phyloP scores from a whole-genome alignment of 1,140 invertebrate genomes.

The Drosophila setifemur region DNA sequence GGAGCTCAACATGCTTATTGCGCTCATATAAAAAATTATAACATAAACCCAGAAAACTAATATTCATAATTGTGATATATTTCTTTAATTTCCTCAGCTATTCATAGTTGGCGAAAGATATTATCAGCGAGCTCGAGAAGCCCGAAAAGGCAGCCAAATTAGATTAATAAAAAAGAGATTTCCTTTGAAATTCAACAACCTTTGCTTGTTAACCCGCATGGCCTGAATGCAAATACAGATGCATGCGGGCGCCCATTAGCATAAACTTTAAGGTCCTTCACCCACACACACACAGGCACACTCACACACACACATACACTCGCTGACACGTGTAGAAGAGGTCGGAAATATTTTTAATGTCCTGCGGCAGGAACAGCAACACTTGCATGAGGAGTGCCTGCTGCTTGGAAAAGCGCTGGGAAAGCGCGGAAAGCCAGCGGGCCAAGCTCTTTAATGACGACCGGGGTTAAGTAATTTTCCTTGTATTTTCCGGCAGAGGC shows the following conservation, averaged over 20 bases:
- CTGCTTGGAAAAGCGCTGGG: neutral
- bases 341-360: slow-evolving; percentile 35
- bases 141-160: neutral
- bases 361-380: slow-evolving; percentile 20
- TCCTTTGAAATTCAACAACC: slow-evolving; percentile 9
- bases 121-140: neutral
- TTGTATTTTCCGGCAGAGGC: slow-evolving; percentile 42
- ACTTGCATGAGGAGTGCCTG: slow-evolving; percentile 4
- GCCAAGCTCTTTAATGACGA: slow-evolving; percentile 49
- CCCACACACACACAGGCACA: neutral
- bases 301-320: neutral
- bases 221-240: slow-evolving; percentile 30
- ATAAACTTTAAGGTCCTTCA: slow-evolving; percentile 35
- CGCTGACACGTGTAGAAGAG: neutral
- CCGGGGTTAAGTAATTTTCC: slow-evolving; percentile 61
- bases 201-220: slow-evolving; percentile 19
- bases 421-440: slow-evolving; percentile 2
- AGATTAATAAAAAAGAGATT: neutral
- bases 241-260: slow-evolving; percentile 47
- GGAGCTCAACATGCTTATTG: no score
- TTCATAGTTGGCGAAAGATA: no score
- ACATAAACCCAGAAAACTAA: no score
- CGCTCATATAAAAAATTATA: no score
- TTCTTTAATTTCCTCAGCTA: no score
- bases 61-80: no score